Evolutionary conservation across 1,140 invertebrate species (phyloP).

Genomic region (Gryon sp.): DNA sequence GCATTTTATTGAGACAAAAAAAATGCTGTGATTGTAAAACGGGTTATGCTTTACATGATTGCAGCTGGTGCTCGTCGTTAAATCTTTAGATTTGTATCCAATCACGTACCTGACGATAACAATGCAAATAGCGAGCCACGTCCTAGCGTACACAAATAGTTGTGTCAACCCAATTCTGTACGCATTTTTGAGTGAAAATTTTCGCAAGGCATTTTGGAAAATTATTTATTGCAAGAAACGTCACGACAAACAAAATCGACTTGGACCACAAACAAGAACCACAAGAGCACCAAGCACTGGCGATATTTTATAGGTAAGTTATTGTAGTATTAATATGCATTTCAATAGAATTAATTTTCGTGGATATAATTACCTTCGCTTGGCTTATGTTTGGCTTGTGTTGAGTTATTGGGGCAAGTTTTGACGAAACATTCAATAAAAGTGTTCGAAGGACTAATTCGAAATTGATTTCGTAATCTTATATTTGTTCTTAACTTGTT

Average conservation of each 20-base stretch:
- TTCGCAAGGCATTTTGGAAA: slow-evolving; percentile 90
- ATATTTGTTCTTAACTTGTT: too few species aligned
- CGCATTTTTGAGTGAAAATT: slow-evolving; percentile 93
- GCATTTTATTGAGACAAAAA: too few species aligned
- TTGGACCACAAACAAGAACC: slow-evolving; percentile 73
- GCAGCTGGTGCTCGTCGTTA: slow-evolving; percentile 89
- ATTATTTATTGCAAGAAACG: slow-evolving; percentile 80
- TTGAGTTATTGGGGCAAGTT: too few species aligned
- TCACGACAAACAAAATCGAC: slow-evolving; percentile 64
- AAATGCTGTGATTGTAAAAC: too few species aligned
- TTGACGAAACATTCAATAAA: too few species aligned
- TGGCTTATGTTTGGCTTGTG: too few species aligned
- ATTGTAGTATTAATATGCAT: too few species aligned
- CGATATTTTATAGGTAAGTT: slow-evolving; percentile 75
- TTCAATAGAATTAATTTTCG: too few species aligned
- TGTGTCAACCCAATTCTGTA: slow-evolving; percentile 98
- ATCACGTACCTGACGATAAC: slow-evolving; percentile 83
- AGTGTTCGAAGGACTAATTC: too few species aligned
- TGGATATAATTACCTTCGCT: too few species aligned
- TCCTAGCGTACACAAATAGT: slow-evolving; percentile 96
- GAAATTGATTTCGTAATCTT: too few species aligned
- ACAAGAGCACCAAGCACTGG: slow-evolving; percentile 74
- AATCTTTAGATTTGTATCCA: slow-evolving; percentile 86
- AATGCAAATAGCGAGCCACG: slow-evolving; percentile 91
- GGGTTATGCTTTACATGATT: slow-evolving; percentile 66